phyloP scores from a whole-genome alignment of 53 echinoderm and acorn worm genomes.

The Mesocentrotus franciscanus region DNA sequence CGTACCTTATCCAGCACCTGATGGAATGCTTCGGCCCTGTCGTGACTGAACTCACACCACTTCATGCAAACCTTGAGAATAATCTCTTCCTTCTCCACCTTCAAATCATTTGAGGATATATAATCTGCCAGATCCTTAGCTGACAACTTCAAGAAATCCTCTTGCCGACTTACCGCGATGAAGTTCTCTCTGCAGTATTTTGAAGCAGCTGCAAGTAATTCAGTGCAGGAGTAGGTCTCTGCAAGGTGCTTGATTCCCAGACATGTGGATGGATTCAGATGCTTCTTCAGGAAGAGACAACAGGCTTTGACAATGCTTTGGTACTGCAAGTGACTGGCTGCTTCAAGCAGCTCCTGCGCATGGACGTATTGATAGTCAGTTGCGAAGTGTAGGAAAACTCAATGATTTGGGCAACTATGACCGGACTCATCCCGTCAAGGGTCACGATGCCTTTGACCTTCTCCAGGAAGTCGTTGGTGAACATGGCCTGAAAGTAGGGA shows the following conservation, averaged over 20 bases:
- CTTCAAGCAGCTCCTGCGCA: slow-evolving; percentile 83
- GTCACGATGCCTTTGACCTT: slow-evolving; percentile 78
- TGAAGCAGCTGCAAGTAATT: slow-evolving; percentile 67
- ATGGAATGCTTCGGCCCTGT: slow-evolving; percentile 53
- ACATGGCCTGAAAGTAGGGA: slow-evolving; percentile 90
- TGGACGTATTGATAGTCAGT: slow-evolving; percentile 73
- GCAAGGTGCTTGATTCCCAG: slow-evolving; percentile 80
- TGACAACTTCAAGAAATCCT: slow-evolving; percentile 77
- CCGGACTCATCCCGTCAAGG: slow-evolving; percentile 71
- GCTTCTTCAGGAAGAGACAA: slow-evolving; percentile 76
- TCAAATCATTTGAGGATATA: slow-evolving; percentile 75
- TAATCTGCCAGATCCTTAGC: slow-evolving; percentile 74
- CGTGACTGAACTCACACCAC: slow-evolving; percentile 72
- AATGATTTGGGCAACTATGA: slow-evolving; percentile 71
- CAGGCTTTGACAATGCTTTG: slow-evolving; percentile 78
- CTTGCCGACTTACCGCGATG: slow-evolving; percentile 71
- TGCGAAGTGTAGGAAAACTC: slow-evolving; percentile 87
- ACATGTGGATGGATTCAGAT: slow-evolving; percentile 88
- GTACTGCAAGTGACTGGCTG: slow-evolving; percentile 79
- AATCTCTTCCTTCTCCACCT: slow-evolving; percentile 72
- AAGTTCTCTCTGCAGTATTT: slow-evolving; percentile 73
- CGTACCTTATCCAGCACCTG: slow-evolving; percentile 70
- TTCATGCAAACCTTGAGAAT: slow-evolving; percentile 66
- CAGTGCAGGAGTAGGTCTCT: slow-evolving; percentile 73
- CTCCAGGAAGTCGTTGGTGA: slow-evolving; percentile 79